Percentiles rank a stretch among this genome's conserved stretches.
Conservation (phyloP, 2,888 invertebrate species). For the Pteria penguin region DNA sequence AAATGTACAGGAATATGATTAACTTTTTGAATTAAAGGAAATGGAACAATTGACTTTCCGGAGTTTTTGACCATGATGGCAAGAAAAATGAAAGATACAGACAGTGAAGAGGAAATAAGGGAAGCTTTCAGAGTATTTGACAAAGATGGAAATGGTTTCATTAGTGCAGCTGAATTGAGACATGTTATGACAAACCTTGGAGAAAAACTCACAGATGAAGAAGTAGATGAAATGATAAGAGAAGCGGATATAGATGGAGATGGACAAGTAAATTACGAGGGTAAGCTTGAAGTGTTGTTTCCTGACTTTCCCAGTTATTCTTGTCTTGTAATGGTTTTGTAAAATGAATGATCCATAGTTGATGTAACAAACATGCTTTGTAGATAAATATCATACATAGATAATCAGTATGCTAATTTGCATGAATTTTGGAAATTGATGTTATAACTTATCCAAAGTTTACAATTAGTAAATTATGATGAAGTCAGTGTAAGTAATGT, state of each 20-base stretch:
- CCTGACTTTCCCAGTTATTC: no score
- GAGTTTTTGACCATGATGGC: constrained; percentile 99
- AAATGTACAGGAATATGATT: no score
- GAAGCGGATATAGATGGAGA: constrained; percentile 99
- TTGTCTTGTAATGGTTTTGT: no score
- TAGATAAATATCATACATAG: no score
- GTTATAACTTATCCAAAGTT: no score
- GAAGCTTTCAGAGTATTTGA: constrained; percentile 99
- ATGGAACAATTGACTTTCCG: constrained; percentile 99
- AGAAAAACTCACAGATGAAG: constrained; percentile 99
- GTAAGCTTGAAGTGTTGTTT: not conserved
- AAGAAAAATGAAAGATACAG: constrained; percentile 99
- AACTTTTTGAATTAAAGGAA: no score
- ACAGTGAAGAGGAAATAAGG: constrained; percentile 97
- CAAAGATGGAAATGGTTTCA: constrained; percentile 99
- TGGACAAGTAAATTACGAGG: constrained; percentile 82
- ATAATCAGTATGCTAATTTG: no score
- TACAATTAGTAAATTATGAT: no score
- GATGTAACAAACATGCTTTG: no score
- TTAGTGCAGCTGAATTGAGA: constrained; percentile 98
- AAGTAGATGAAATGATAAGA: constrained; percentile 99
- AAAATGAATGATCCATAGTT: no score
- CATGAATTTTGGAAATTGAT: no score
- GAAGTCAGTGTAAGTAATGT: no score
- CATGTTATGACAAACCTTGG: constrained; percentile 99